phyloP scores from a whole-genome alignment of 2,888 invertebrate species.

The Andrena camellia region DNA sequence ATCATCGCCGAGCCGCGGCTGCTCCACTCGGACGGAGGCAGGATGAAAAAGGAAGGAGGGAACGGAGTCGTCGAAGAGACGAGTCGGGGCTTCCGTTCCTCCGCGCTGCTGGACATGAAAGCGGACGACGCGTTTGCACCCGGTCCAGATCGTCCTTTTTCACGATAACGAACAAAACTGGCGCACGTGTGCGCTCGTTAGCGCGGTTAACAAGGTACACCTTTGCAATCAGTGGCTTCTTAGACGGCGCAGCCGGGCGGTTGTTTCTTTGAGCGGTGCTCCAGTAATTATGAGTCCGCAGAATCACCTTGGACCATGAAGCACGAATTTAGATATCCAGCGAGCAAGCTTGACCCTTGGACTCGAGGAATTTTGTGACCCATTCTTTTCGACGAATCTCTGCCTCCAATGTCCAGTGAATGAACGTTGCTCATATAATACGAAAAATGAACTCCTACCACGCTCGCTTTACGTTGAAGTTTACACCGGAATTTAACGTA shows the following conservation, averaged over 20 bases:
- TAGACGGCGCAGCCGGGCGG: slow-evolving; percentile 35
- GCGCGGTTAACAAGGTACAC: slow-evolving; percentile 64
- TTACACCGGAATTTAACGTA: no score
- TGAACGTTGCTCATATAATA: no score
- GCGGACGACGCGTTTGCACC: slow-evolving; percentile 43
- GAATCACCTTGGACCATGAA: slow-evolving; percentile 24
- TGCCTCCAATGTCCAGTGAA: background rate
- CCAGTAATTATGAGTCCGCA: slow-evolving; percentile 47
- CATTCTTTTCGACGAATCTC: background rate
- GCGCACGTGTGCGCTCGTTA: slow-evolving; percentile 63
- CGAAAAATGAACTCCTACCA: no score
- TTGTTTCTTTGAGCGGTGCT: slow-evolving; percentile 1
- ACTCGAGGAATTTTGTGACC: background rate
- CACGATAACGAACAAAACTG: slow-evolving; percentile 69
- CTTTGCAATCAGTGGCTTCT: slow-evolving; percentile 60
- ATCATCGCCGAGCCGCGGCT: slow-evolving; percentile 63
- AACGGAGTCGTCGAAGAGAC: slow-evolving; percentile 22
- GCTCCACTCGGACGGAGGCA: background rate
- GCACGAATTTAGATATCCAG: slow-evolving; percentile 25
- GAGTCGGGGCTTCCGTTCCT: slow-evolving; percentile 15
- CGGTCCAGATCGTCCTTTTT: slow-evolving; percentile 62
- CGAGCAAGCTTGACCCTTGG: slow-evolving; percentile 45
- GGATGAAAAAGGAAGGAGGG: background rate
- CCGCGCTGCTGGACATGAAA: slow-evolving; percentile 43
- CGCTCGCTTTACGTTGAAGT: no score